A percentile compares a stretch with the other conserved stretches of the same genome.
phyloP scores from a whole-genome alignment of 2,113 vertebrate genomes.

The Brienomyrus brachyistius region DNA sequence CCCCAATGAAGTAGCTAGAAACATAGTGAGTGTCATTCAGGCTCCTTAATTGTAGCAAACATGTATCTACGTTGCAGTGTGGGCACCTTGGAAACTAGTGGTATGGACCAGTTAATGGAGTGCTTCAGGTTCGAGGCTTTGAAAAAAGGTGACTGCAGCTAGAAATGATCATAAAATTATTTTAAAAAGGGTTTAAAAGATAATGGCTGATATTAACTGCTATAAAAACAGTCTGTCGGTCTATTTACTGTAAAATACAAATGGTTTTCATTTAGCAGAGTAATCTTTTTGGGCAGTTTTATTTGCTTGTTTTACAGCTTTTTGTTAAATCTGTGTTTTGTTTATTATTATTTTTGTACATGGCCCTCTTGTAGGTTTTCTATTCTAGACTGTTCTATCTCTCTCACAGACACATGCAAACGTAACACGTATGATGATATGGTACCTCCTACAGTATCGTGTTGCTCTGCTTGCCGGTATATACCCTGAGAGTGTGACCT shows the following conservation, averaged over 20 bases:
- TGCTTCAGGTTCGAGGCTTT: not conserved
- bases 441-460: not conserved
- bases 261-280: not conserved
- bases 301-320: not conserved
- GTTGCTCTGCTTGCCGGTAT: not conserved
- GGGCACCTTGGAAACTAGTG: not conserved
- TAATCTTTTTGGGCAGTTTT: not conserved
- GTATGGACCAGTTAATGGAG: not conserved
- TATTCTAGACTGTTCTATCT: not conserved
- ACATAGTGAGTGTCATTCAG: not conserved
- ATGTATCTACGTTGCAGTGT: not conserved
- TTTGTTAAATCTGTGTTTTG: not conserved
- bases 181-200: not conserved
- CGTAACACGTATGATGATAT: not conserved
- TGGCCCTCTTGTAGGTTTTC: not conserved
- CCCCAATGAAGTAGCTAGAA: not conserved
- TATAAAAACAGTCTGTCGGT: not conserved
- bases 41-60: not conserved
- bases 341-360: not conserved
- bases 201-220: not conserved
- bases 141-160: not conserved
- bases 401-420: not conserved
- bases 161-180: not conserved
- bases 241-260: not conserved
- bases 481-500: constrained; percentile 19